Percentiles rank a stretch among this genome's conserved stretches.
phyloP scores from a whole-genome alignment of 2,113 vertebrate genomes.

The Charadrius vociferus region DNA sequence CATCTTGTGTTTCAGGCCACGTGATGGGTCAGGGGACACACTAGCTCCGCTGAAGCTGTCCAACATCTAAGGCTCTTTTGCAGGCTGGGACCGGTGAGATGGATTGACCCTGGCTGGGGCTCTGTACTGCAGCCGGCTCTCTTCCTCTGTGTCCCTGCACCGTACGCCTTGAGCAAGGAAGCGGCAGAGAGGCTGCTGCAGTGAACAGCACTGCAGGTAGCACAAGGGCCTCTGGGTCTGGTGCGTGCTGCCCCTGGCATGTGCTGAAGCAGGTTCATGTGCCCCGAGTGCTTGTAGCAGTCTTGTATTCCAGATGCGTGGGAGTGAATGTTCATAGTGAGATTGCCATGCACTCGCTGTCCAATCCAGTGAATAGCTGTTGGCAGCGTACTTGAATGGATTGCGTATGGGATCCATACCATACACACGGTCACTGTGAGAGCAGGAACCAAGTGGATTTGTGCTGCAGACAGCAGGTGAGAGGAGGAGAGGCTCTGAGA shows the following conservation, averaged over 20 bases:
- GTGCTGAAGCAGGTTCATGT: neutral
- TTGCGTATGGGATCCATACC: neutral
- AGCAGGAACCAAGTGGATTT: neutral
- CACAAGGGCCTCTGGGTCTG: neutral
- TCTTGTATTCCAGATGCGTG: neutral
- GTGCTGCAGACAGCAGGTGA: neutral
- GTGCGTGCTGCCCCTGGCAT: accelerated
- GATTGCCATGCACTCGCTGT: accelerated
- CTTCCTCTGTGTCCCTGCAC: neutral
- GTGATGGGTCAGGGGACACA: too few relatives aligned
- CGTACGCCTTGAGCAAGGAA: neutral
- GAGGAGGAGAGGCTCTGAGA: neutral
- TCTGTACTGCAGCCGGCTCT: neutral
- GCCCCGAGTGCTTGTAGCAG: neutral
- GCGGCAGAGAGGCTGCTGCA: neutral
- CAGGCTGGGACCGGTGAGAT: neutral
- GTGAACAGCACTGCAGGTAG: neutral
- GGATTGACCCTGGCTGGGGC: neutral
- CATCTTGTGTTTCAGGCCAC: neutral
- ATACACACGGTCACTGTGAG: neutral
- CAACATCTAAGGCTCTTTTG: neutral
- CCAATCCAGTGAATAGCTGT: neutral
- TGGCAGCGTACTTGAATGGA: neutral
- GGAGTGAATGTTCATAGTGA: neutral
- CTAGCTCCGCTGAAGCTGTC: neutral